phyloP scores from a whole-genome alignment of 2,888 invertebrate genomes.

The Bhutanitis thaidina region DNA sequence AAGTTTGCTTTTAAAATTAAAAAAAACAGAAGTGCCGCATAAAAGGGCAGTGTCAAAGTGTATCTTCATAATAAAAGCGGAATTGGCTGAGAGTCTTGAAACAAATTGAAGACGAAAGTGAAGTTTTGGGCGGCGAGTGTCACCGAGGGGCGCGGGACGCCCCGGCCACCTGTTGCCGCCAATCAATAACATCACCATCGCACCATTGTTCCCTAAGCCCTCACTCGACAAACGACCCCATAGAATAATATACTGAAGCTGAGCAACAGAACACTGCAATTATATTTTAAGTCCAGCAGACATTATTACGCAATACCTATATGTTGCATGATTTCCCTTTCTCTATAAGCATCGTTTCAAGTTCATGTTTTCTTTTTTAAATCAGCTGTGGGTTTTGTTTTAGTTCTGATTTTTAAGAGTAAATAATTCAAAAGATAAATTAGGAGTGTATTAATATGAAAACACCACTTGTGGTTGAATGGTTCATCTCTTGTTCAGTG shows the following conservation, averaged over 20 bases:
- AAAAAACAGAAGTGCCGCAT: slow-evolving; percentile 4
- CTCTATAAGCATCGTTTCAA: no score
- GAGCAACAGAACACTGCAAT: background rate
- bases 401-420: no score
- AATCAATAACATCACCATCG: slow-evolving; percentile 72
- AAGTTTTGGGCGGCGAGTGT: slow-evolving; percentile 42
- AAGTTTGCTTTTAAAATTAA: no score
- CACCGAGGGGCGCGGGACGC: slow-evolving; percentile 57
- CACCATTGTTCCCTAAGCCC: slow-evolving; percentile 54
- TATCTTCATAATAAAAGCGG: slow-evolving; percentile 22
- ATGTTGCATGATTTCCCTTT: no score
- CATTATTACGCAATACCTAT: no score
- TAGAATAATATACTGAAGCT: slow-evolving; percentile 22
- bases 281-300: background rate
- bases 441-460: no score
- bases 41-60: background rate
- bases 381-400: no score
- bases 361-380: no score
- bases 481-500: no score
- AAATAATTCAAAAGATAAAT: no score
- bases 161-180: slow-evolving; percentile 70
- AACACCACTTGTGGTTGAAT: no score
- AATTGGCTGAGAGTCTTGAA: slow-evolving; percentile 31
- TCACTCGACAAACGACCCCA: slow-evolving; percentile 35
- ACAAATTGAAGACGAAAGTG: slow-evolving; percentile 50